Conservation (phyloP, 2,797 vertebrate genomes). For the Neosilurus hyrtlii region DNA sequence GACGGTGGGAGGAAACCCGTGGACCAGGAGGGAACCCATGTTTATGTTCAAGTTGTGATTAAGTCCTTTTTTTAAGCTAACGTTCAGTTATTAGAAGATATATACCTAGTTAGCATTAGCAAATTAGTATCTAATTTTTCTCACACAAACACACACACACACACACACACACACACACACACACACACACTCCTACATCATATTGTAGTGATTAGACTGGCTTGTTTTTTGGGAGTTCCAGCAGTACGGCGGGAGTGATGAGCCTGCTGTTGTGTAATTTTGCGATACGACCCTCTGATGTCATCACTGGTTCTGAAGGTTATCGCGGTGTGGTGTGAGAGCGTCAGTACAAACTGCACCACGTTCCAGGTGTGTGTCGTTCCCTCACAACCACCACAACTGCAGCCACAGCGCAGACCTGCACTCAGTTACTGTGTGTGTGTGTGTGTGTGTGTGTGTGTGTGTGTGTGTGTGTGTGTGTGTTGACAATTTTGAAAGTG, state of each 20-base stretch:
- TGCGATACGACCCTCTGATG: neutral
- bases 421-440: neutral
- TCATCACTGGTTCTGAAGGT: neutral
- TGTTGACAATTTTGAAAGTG: neutral
- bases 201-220: no score
- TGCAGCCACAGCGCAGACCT: neutral
- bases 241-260: neutral
- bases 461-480: conserved; percentile 19
- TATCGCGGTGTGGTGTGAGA: neutral
- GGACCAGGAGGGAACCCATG: no score
- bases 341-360: neutral
- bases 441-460: conserved; percentile 13
- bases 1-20: no score
- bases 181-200: neutral
- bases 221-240: no score
- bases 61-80: no score
- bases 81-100: no score
- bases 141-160: neutral
- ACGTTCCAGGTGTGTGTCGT: conserved; percentile 13
- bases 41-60: no score
- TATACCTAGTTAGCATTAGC: no score
- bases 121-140: no score
- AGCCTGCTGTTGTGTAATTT: neutral
- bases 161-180: neutral
- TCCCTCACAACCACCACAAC: conserved; percentile 1